Conservation (phyloP, 2,888 invertebrate species). For the Limnephilus rhombicus region DNA sequence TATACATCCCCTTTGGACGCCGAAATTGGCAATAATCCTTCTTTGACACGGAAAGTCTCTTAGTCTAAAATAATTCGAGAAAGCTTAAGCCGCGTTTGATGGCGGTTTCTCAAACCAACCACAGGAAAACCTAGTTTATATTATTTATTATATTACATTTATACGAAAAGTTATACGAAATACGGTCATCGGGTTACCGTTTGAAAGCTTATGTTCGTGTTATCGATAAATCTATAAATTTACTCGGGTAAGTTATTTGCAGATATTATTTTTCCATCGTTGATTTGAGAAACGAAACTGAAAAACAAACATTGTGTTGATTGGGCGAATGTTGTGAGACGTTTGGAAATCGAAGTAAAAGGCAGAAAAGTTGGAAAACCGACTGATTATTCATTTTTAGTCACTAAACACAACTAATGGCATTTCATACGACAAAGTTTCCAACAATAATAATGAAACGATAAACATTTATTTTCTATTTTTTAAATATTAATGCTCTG, state of each 20-base stretch:
- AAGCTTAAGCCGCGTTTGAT: slow-evolving; percentile 10
- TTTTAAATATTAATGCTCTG: no score
- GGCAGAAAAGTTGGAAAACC: no score
- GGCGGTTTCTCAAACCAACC: slow-evolving; percentile 19
- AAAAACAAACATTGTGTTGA: no score
- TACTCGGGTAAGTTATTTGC: background rate
- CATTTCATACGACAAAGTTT: no score
- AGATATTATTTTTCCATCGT: background rate
- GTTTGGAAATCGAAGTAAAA: no score
- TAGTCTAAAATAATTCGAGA: slow-evolving; percentile 50
- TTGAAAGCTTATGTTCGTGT: background rate
- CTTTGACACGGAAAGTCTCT: slow-evolving; percentile 65
- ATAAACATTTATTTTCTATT: no score
- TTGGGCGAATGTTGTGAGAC: no score
- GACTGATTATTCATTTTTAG: no score
- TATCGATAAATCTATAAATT: background rate
- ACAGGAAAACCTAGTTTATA: slow-evolving; percentile 21
- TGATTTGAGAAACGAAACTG: no score
- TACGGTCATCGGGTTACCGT: background rate
- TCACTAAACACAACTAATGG: no score
- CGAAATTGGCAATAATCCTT: slow-evolving; percentile 63
- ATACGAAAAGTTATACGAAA: background rate
- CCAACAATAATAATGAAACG: no score
- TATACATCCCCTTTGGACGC: slow-evolving; percentile 27
- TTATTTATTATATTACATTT: background rate